A percentile compares a stretch with the other conserved stretches of the same genome.
These are phyloP conservation scores for Erebia palarica DNA, from an alignment of 2,888 invertebrate genomes.

Conservation along the genomic window DNA sequence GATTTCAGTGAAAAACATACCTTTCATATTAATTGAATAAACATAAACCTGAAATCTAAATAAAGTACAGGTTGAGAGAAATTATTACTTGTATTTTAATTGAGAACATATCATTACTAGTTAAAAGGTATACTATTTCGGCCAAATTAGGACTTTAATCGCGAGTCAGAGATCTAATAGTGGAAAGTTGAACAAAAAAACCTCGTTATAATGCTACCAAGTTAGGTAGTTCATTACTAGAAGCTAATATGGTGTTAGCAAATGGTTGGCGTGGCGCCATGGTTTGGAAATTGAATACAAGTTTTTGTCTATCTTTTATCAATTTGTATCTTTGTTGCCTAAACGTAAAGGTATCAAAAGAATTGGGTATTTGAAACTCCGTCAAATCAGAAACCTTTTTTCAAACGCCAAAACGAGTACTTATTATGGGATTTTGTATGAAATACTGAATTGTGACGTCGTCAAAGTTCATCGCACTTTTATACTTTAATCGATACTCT, in stretches of 20 bases:
- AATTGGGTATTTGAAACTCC: too few relatives aligned
- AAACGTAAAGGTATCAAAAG: not conserved
- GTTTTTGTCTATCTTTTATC: slow-evolving; percentile 26
- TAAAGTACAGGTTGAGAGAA: too few relatives aligned
- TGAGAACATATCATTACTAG: not conserved
- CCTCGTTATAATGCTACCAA: slow-evolving; percentile 39
- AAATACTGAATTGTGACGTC: too few relatives aligned
- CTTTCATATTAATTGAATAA: too few relatives aligned
- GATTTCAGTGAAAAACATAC: too few relatives aligned
- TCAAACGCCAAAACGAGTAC: too few relatives aligned
- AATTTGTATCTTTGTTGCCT: not conserved
- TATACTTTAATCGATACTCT: too few relatives aligned
- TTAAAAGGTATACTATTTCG: not conserved
- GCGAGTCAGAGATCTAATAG: slow-evolving; percentile 7
- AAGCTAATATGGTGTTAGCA: slow-evolving; percentile 37
- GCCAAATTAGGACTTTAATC: slow-evolving; percentile 16
- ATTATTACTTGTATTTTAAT: too few relatives aligned
- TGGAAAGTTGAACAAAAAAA: slow-evolving; percentile 38
- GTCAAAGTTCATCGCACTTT: too few relatives aligned
- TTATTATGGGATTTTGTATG: too few relatives aligned
- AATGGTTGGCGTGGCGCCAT: slow-evolving; percentile 33
- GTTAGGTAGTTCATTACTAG: slow-evolving; percentile 39
- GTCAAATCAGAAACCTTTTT: too few relatives aligned
- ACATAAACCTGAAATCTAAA: too few relatives aligned
- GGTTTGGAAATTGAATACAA: slow-evolving; percentile 25